These are phyloP conservation scores for Parnassius smintheus DNA, from an alignment of 2,888 invertebrate species.

Conservation along the genomic window DNA sequence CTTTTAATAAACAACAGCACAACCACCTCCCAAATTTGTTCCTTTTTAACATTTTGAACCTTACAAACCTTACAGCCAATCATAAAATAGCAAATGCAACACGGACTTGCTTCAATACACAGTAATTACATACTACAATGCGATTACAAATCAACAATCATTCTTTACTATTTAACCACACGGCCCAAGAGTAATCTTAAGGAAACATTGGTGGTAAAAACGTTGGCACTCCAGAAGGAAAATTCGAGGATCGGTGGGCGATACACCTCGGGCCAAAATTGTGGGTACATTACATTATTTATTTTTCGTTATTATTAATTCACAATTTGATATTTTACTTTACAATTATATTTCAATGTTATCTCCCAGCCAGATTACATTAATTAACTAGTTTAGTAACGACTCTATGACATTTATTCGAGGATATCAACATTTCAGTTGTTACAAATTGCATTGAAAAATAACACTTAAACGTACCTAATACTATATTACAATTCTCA, in stretches of 20 bases:
- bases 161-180: conserved; percentile 28
- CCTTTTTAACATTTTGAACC: conserved; percentile 2
- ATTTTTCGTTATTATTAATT: conserved; percentile 28
- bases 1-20: no score
- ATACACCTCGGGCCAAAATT: conserved; percentile 45
- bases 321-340: conserved; percentile 23
- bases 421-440: conserved; percentile 23
- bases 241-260: conserved; percentile 53
- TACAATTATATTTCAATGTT: conserved; percentile 27
- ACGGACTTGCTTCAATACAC: conserved; percentile 57
- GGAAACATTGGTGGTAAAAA: conserved; percentile 31
- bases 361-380: conserved; percentile 46
- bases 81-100: conserved; percentile 51
- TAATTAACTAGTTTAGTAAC: conserved; percentile 28
- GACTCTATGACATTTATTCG: neutral
- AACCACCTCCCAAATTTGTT: no score
- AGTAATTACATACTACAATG: conserved; percentile 69
- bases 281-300: conserved; percentile 32
- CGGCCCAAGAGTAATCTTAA: conserved; percentile 28
- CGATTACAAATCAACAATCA: conserved; percentile 67
- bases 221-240: conserved; percentile 49
- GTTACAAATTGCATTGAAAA: conserved; percentile 43
- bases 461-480: conserved; percentile 63
- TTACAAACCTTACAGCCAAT: conserved; percentile 1
- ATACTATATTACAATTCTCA: conserved; percentile 48